Percentiles rank a stretch among this genome's conserved stretches.
phyloP scores from a whole-genome alignment of 2,797 vertebrate genomes.

The Alcedo quadribrachys region DNA sequence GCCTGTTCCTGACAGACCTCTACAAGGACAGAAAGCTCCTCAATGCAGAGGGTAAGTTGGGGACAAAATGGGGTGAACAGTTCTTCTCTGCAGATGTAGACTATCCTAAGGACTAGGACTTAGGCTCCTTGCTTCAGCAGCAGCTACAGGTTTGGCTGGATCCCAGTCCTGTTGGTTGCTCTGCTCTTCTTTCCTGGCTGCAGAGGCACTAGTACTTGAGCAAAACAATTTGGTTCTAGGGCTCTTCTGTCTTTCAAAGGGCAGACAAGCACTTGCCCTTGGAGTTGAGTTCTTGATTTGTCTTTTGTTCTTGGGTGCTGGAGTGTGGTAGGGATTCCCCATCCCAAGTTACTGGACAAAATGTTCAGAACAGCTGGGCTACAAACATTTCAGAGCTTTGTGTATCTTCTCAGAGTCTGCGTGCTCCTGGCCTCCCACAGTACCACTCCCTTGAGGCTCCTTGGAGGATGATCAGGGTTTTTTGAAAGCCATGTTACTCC shows the following conservation, averaged over 20 bases:
- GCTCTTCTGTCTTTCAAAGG: neutral
- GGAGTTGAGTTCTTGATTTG: neutral
- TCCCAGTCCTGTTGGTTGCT: neutral
- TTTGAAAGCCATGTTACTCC: neutral
- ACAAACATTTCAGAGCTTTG: neutral
- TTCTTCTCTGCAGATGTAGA: neutral
- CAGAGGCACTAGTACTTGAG: neutral
- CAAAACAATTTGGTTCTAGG: neutral
- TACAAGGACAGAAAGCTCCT: conserved; percentile 98
- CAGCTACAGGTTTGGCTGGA: neutral
- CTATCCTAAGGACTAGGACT: neutral
- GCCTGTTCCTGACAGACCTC: conserved; percentile 97
- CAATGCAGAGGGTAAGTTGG: conserved; percentile 91
- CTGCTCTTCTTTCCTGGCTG: neutral
- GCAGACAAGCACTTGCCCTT: neutral
- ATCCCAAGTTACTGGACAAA: neutral
- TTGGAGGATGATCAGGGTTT: neutral
- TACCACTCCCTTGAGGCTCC: neutral
- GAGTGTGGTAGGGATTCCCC: neutral
- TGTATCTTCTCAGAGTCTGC: neutral
- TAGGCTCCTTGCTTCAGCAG: neutral
- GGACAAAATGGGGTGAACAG: neutral
- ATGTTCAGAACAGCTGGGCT: neutral
- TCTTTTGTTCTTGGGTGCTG: neutral
- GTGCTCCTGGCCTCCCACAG: neutral